Conservation (phyloP, 2,797 vertebrate species). For the Coccyzus lansbergi region DNA sequence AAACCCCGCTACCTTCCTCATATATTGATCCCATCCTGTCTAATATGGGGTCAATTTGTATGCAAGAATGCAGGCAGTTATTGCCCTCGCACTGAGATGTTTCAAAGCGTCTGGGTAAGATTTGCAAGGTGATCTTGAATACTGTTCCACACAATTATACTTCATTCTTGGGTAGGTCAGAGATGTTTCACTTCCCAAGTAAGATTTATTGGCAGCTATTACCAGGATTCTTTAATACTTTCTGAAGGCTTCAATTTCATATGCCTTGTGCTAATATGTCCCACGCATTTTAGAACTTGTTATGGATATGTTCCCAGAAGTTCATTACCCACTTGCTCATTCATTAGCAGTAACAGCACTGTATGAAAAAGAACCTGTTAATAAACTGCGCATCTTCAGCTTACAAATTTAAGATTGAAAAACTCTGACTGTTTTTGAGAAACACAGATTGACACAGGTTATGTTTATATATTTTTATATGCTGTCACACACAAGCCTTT, state of each 20-base stretch:
- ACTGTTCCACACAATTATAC: background rate
- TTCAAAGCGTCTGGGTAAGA: background rate
- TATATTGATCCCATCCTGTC: background rate
- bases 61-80: background rate
- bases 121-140: background rate
- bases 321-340: background rate
- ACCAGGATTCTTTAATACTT: background rate
- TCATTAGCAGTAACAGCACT: background rate
- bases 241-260: background rate
- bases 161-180: background rate
- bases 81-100: background rate
- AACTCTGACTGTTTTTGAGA: background rate
- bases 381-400: background rate
- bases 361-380: background rate
- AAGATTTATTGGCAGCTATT: background rate
- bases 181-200: background rate
- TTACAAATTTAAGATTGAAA: background rate
- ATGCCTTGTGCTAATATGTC: background rate
- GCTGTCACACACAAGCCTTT: background rate
- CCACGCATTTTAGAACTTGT: background rate
- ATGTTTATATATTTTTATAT: background rate
- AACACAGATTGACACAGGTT: background rate
- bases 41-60: background rate
- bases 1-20: background rate
- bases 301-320: background rate